These are phyloP conservation scores for Oceanites oceanicus DNA, from an alignment of 2,113 vertebrate genomes.

Conservation along the genomic window DNA sequence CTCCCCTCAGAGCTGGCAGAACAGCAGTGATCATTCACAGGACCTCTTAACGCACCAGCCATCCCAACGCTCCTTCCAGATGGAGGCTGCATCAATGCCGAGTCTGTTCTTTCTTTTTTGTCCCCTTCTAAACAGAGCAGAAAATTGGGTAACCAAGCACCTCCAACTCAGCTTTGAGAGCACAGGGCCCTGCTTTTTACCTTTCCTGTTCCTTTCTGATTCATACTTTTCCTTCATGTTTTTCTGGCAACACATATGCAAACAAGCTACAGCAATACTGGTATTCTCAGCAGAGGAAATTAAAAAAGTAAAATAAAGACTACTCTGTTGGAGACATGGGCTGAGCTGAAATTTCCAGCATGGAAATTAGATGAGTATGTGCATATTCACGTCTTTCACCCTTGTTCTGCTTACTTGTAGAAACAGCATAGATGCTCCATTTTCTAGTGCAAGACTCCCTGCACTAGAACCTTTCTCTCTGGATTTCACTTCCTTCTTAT, in stretches of 20 bases:
- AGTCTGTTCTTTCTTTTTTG: conserved; percentile 6
- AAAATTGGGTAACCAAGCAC: neutral
- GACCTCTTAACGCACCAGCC: neutral
- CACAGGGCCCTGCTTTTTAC: neutral
- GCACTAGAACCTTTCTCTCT: neutral
- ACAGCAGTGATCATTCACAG: neutral
- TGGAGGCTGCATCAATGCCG: fast-evolving
- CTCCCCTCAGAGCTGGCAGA: neutral
- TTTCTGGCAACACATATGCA: neutral
- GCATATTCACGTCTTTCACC: neutral
- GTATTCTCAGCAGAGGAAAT: neutral
- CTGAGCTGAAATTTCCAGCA: neutral
- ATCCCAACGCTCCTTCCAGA: neutral
- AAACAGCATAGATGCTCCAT: fast-evolving
- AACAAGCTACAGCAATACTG: neutral
- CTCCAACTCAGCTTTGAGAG: neutral
- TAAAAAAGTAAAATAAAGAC: neutral
- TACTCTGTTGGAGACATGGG: neutral
- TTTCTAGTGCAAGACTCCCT: neutral
- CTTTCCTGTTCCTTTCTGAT: neutral
- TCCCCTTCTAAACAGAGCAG: conserved; percentile 1
- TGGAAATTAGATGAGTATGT: neutral
- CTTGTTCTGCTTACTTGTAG: neutral
- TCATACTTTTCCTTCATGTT: neutral
- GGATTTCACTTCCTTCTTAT: neutral